These are phyloP conservation scores for Priocnemis perturbator DNA, from an alignment of 2,888 invertebrate genomes.

Conservation along the genomic window DNA sequence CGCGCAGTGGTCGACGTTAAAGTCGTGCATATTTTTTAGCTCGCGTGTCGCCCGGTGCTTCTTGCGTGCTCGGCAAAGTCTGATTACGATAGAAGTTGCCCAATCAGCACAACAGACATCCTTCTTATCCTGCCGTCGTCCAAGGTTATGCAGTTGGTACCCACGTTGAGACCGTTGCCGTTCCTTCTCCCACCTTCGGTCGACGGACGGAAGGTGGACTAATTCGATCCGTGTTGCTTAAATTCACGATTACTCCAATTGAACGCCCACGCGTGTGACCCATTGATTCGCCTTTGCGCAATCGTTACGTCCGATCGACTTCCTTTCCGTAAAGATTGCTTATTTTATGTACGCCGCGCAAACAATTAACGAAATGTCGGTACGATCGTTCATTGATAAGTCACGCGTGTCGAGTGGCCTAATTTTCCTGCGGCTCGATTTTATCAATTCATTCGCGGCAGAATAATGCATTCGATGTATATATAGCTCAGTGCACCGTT, in stretches of 20 bases:
- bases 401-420: no score
- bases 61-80: conserved; percentile 49
- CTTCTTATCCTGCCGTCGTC: conserved; percentile 66
- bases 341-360: no score
- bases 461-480: no score
- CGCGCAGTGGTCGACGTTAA: conserved; percentile 5
- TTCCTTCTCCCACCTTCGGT: not conserved
- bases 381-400: no score
- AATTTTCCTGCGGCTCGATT: not conserved
- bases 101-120: conserved; percentile 68
- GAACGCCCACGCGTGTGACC: no score
- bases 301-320: not conserved
- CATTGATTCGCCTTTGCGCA: not conserved
- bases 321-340: no score
- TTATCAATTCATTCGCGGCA: not conserved
- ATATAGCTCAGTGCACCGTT: no score
- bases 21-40: conserved; percentile 44
- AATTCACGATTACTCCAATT: no score
- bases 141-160: conserved; percentile 57
- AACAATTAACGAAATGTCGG: no score
- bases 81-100: conserved; percentile 57
- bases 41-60: conserved; percentile 42
- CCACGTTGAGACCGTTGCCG: conserved; percentile 23
- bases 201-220: not conserved
- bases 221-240: no score